phyloP scores from a whole-genome alignment of 2,888 invertebrate species.

The Teleiodes luculella region DNA sequence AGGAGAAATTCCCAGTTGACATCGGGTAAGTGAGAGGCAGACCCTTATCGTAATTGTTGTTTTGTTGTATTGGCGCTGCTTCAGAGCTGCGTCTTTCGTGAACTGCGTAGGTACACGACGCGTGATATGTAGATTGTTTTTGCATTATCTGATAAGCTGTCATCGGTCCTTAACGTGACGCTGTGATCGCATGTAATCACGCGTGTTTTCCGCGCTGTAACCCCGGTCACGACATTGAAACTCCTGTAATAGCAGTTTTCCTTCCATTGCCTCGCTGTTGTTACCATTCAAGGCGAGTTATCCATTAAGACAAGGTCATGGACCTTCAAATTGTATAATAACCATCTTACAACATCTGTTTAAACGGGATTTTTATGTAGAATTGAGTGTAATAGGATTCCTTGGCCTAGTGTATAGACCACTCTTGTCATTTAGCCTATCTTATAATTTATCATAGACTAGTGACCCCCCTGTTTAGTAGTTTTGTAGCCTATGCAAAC shows the following conservation, averaged over 20 bases:
- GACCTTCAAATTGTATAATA: slow-evolving; percentile 31
- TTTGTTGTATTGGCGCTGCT: slow-evolving; percentile 54
- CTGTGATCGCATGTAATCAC: neutral
- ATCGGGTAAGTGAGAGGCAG: slow-evolving; percentile 58
- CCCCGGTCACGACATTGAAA: slow-evolving; percentile 12
- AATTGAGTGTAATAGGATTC: neutral
- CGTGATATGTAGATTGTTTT: slow-evolving; percentile 2
- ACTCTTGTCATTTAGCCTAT: neutral
- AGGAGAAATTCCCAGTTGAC: slow-evolving; percentile 69
- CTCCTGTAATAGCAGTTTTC: slow-evolving; percentile 10
- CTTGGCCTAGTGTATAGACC: neutral
- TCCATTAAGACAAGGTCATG: slow-evolving; percentile 30
- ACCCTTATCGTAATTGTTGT: slow-evolving; percentile 38
- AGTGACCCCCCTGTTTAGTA: no score
- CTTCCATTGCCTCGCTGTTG: slow-evolving; percentile 3
- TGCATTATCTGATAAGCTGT: slow-evolving; percentile 46
- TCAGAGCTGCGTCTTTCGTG: slow-evolving; percentile 57
- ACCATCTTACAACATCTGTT: slow-evolving; percentile 21
- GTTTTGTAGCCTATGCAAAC: no score
- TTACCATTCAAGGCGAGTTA: slow-evolving; percentile 11
- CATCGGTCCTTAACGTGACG: neutral
- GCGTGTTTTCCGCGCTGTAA: neutral
- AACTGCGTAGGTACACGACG: slow-evolving; percentile 35
- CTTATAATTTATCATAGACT: neutral
- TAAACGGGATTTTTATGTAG: neutral